Conservation (phyloP, 2,888 invertebrate species). For the Pantelozetes paolii region DNA sequence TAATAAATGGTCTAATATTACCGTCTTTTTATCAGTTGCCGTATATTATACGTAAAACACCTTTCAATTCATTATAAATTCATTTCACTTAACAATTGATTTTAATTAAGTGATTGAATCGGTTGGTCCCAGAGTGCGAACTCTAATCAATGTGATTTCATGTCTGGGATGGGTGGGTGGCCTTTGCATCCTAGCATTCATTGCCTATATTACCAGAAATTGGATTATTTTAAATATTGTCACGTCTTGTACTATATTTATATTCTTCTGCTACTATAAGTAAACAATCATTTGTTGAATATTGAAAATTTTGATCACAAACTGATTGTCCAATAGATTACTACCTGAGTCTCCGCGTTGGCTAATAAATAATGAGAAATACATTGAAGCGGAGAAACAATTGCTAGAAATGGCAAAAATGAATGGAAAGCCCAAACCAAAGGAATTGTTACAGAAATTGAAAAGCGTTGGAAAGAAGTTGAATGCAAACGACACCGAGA, state of each 20-base stretch:
- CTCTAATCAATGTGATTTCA: slow-evolving; percentile 51
- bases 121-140: slow-evolving; percentile 52
- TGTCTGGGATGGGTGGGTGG: slow-evolving; percentile 48
- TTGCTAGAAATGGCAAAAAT: slow-evolving; percentile 44
- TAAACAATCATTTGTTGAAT: slow-evolving; percentile 36
- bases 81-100: background rate
- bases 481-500: slow-evolving; percentile 24
- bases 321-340: background rate
- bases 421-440: slow-evolving; percentile 42
- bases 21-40: slow-evolving; percentile 45
- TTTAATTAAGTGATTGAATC: slow-evolving; percentile 43
- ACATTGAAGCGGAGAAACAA: slow-evolving; percentile 45
- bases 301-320: background rate
- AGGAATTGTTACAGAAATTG: slow-evolving; percentile 25
- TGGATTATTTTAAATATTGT: slow-evolving; percentile 50
- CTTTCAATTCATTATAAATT: background rate
- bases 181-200: slow-evolving; percentile 49
- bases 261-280: slow-evolving; percentile 47
- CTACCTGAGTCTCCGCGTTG: slow-evolving; percentile 49
- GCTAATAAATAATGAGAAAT: slow-evolving; percentile 47
- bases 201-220: slow-evolving; percentile 49
- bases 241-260: slow-evolving; percentile 43
- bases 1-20: slow-evolving; percentile 44
- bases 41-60: slow-evolving; percentile 44
- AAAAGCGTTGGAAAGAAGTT: slow-evolving; percentile 36